Conservation (phyloP, 1,140 invertebrate genomes). For the Panagrolaimus sp. region DNA sequence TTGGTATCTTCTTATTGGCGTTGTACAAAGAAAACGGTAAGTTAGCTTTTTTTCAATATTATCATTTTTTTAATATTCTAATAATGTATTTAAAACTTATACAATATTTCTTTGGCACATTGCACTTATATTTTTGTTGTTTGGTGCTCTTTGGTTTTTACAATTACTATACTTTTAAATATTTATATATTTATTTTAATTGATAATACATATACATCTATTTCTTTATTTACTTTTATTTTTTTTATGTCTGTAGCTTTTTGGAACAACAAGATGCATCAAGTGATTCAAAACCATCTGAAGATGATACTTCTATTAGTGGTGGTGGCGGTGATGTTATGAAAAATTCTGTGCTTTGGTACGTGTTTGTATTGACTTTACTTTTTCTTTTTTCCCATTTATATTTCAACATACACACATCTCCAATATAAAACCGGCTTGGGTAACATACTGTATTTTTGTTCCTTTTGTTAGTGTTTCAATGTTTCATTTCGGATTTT, state of each 20-base stretch:
- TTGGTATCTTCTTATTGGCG: constrained; percentile 13
- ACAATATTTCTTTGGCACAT: too few relatives aligned
- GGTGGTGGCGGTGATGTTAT: background rate
- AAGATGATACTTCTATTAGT: too few relatives aligned
- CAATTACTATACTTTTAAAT: background rate
- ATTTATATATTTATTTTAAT: background rate
- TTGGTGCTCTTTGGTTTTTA: background rate
- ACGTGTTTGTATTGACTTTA: constrained; percentile 2
- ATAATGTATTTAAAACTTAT: too few relatives aligned
- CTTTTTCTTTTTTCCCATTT: constrained; percentile 1
- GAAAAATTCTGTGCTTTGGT: constrained; percentile 11
- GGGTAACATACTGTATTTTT: constrained; percentile 5
- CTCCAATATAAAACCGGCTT: background rate
- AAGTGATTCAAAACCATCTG: background rate
- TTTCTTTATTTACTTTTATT: constrained; percentile 1
- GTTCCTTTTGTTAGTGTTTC: constrained; percentile 5
- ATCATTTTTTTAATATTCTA: background rate
- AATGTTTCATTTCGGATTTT: background rate
- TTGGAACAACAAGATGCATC: background rate
- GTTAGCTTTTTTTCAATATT: constrained; percentile 13
- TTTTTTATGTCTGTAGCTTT: constrained; percentile 8
- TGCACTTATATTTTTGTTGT: background rate
- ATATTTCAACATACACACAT: background rate
- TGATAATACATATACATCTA: too few relatives aligned
- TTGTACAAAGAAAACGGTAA: constrained; percentile 40